Evolutionary conservation across 2,888 invertebrate genomes (phyloP).

Genomic region (Cistogaster globosa): DNA sequence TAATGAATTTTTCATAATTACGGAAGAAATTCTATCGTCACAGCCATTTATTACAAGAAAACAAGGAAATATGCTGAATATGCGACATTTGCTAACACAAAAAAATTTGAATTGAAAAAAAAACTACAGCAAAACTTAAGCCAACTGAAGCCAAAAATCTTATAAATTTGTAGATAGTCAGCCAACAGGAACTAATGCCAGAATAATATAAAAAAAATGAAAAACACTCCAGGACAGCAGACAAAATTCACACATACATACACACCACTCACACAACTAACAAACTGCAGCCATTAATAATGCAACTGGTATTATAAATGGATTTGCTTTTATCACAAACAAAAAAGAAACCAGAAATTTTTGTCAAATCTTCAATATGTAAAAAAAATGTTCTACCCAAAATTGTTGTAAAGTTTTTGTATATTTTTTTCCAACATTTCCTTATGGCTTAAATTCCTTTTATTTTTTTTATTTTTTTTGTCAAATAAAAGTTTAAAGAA

Average conservation of each 20-base stretch:
- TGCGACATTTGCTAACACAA: constrained; percentile 51
- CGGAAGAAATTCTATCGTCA: constrained; percentile 16
- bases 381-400: constrained; percentile 13
- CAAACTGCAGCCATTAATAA: constrained; percentile 37
- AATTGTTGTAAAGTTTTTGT: background rate
- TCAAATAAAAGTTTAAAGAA: constrained; percentile 31
- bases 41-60: constrained; percentile 50
- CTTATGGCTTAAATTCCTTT: constrained; percentile 41
- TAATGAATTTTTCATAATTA: constrained; percentile 32
- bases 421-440: background rate
- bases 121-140: constrained; percentile 11
- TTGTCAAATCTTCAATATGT: constrained; percentile 21
- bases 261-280: background rate
- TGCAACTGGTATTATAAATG: constrained; percentile 52
- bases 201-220: constrained; percentile 40
- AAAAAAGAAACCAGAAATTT: background rate
- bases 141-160: constrained; percentile 36
- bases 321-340: background rate
- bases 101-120: background rate
- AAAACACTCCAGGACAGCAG: constrained; percentile 51
- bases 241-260: constrained; percentile 31
- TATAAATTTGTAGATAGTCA: constrained; percentile 51
- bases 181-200: constrained; percentile 69
- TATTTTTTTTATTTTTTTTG: constrained; percentile 34
- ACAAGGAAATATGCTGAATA: constrained; percentile 53